A percentile compares a stretch with the other conserved stretches of the same genome.
phyloP scores from a whole-genome alignment of 1,140 invertebrate genomes.

The Fopius arisanus region DNA sequence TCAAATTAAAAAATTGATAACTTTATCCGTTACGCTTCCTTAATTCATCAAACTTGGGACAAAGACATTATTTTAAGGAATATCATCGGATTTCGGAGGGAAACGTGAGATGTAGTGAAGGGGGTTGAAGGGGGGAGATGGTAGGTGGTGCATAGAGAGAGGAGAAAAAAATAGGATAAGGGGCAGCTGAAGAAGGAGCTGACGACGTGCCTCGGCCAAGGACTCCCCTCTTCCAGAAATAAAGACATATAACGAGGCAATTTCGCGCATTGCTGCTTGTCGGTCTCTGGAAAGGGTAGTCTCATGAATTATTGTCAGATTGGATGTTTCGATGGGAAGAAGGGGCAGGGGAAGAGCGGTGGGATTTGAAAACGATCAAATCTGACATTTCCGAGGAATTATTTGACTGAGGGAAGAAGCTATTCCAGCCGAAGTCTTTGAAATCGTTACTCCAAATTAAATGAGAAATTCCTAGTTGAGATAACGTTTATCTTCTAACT shows the following conservation, averaged over 20 bases:
- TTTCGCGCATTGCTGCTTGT: constrained; percentile 22
- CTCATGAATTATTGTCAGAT: constrained; percentile 21
- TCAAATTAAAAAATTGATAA: too few relatives aligned
- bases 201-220: constrained; percentile 15
- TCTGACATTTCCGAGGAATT: background rate
- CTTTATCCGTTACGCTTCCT: too few relatives aligned
- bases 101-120: background rate
- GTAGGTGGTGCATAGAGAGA: background rate
- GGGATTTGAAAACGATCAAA: background rate
- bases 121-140: background rate
- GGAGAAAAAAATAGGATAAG: constrained; percentile 7
- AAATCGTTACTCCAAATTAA: too few relatives aligned
- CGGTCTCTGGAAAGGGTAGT: constrained; percentile 6
- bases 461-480: too few relatives aligned
- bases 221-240: constrained; percentile 32
- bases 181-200: constrained; percentile 12
- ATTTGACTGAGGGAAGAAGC: too few relatives aligned
- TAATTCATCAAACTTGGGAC: too few relatives aligned
- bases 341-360: background rate
- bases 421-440: too few relatives aligned
- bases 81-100: background rate
- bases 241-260: constrained; percentile 43
- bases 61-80: too few relatives aligned
- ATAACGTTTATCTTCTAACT: too few relatives aligned
- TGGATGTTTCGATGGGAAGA: too few relatives aligned